Base-by-base conservation (phyloP, 30 jellyfish, hydroid and myxozoan species). In the Pseudorhiza aurosa region DNA sequence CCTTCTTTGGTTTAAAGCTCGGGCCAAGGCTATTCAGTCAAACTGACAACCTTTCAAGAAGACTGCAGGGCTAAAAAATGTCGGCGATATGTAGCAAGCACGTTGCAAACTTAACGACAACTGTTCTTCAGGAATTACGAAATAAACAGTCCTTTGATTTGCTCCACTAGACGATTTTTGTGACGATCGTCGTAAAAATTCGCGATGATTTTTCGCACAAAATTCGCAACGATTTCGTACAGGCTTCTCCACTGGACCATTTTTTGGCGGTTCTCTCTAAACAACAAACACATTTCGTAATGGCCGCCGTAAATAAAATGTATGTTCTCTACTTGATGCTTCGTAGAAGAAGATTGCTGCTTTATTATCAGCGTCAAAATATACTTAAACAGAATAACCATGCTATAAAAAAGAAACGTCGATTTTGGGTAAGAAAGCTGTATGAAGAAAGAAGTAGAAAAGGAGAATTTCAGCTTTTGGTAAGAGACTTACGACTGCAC, bases 21-120 rank as follows among this genome's bases (percentile, higher is more conserved):
- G 92, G 94, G 8, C 70, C 63, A 56, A 18, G 53, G 82, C 80
- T 86, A 32, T 86, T 75, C 75, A 55, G 29, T 30, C 81, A 75
- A 31, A 86, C 96, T 21, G 94, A 75, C 43, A 85, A 75, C 39
- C 22, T 75, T 40, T 85, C 96, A 47, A 68, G 55, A 72, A 75
- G 81, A 58, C 32, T 86, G 67, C 92, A 86, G 45, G 87, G 81
- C 10, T 17, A 31, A 53, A 63, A 76, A 64, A 50, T 86, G 21
- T 76, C 81, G 26, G 96, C 96, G 25, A 73, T 75, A 22, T 56
- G 71, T 53, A 58, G 96, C 36, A 31, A 64, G 75, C 65, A 77
- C 19, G 40, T 86, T 49, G 96, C 93, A 55, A 27, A 33, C 57
- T 64, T 75, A 33, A 86, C 91, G 26, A 43, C 29, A 22, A 57